These are phyloP conservation scores for Hyperoplus lanceolatus DNA, from an alignment of 2,797 vertebrate species.

Conservation along the genomic window DNA sequence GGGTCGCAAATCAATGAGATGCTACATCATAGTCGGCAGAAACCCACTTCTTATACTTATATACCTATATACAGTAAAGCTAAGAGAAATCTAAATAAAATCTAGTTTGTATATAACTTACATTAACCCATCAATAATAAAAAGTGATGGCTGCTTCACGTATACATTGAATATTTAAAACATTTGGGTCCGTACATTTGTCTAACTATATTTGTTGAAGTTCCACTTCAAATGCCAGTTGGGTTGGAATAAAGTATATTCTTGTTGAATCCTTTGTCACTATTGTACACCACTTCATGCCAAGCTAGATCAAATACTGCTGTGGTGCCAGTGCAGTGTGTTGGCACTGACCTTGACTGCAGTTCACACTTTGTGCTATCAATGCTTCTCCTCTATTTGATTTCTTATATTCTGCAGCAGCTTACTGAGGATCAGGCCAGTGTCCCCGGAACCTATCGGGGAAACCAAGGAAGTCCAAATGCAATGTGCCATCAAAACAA, in stretches of 20 bases:
- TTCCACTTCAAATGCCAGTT: too few relatives aligned
- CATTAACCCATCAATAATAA: too few relatives aligned
- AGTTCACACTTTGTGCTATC: conserved; percentile 29
- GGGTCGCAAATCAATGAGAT: neutral
- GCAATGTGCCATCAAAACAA: conserved; percentile 46
- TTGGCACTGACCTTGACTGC: conserved; percentile 50
- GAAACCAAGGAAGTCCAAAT: conserved; percentile 48
- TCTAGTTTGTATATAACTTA: too few relatives aligned
- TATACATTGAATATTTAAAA: too few relatives aligned
- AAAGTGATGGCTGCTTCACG: too few relatives aligned
- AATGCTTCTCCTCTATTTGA: conserved; percentile 41
- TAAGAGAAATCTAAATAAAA: too few relatives aligned
- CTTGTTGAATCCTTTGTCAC: neutral
- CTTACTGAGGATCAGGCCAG: conserved; percentile 4
- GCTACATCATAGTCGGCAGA: neutral
- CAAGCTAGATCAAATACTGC: conserved; percentile 17
- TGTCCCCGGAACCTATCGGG: conserved; percentile 26
- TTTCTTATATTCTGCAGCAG: conserved; percentile 50
- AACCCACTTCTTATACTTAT: too few relatives aligned
- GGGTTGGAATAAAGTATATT: neutral
- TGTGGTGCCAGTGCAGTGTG: conserved; percentile 12
- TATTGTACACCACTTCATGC: neutral
- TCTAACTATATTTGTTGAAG: too few relatives aligned
- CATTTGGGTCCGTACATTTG: too few relatives aligned
- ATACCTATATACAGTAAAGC: too few relatives aligned